A percentile compares a stretch with the other conserved stretches of the same genome.
These are phyloP conservation scores for Poecilus cupreus DNA, from an alignment of 2,888 invertebrate species.

Conservation along the genomic window DNA sequence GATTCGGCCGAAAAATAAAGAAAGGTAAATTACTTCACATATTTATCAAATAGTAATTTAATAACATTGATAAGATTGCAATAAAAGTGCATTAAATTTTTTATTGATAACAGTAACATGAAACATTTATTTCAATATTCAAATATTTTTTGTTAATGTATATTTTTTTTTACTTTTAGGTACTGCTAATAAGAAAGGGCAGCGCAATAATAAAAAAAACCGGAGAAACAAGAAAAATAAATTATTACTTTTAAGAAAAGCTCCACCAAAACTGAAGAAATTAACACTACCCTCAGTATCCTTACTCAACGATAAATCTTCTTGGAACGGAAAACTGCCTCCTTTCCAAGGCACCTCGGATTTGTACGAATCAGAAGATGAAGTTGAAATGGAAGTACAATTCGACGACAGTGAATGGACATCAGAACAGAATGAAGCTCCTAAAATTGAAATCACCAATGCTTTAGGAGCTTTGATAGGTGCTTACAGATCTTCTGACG, in stretches of 20 bases:
- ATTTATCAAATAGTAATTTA: too few species aligned
- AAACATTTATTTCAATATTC: too few species aligned
- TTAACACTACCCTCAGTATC: slow-evolving; percentile 59
- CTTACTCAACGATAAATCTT: slow-evolving; percentile 68
- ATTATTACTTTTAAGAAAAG: slow-evolving; percentile 2
- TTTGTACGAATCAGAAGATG: slow-evolving; percentile 63
- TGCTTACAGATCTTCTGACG: slow-evolving; percentile 77
- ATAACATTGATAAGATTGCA: too few species aligned
- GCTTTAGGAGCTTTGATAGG: slow-evolving; percentile 77
- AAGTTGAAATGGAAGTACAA: slow-evolving; percentile 65
- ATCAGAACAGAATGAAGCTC: slow-evolving; percentile 46
- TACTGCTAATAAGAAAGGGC: background rate
- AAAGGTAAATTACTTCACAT: slow-evolving; percentile 61
- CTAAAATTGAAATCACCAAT: slow-evolving; percentile 71
- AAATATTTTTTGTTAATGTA: background rate
- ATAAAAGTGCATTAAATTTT: too few species aligned
- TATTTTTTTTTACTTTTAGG: background rate
- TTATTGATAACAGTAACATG: too few species aligned
- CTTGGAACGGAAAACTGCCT: slow-evolving; percentile 70
- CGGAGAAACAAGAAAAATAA: slow-evolving; percentile 21
- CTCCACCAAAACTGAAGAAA: slow-evolving; percentile 19
- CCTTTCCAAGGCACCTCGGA: slow-evolving; percentile 70
- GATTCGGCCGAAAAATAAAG: slow-evolving; percentile 72
- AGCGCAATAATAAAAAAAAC: slow-evolving; percentile 12
- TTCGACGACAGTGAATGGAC: slow-evolving; percentile 70